phyloP scores from a whole-genome alignment of 2,888 invertebrate genomes.

The Junonia oenone region DNA sequence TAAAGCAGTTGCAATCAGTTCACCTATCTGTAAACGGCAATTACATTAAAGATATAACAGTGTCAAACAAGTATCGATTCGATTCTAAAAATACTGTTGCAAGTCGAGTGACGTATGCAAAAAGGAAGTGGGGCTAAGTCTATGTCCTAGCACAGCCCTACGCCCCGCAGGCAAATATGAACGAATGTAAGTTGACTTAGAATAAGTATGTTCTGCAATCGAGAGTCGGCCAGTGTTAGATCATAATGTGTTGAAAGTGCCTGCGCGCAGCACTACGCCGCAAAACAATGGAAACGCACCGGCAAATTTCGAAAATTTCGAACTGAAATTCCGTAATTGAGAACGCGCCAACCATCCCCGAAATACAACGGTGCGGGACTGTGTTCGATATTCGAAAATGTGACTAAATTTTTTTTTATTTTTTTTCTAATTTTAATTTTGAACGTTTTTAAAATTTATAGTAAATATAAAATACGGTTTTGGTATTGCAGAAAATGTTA shows the following conservation, averaged over 20 bases:
- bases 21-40: constrained; percentile 1
- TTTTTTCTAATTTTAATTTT: background rate
- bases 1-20: background rate
- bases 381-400: constrained; percentile 42
- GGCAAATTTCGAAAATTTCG: constrained; percentile 42
- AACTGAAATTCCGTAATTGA: constrained; percentile 34
- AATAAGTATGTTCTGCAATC: constrained; percentile 80
- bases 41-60: constrained; percentile 7
- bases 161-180: constrained; percentile 78
- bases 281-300: constrained; percentile 62
- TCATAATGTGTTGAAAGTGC: constrained; percentile 79
- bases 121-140: constrained; percentile 32
- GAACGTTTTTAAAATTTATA: background rate
- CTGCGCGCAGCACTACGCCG: constrained; percentile 64
- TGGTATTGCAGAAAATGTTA: constrained; percentile 38
- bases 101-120: constrained; percentile 20
- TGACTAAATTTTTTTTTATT: constrained; percentile 36
- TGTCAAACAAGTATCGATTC: constrained; percentile 14
- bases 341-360: constrained; percentile 38
- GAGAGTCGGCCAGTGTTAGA: constrained; percentile 77
- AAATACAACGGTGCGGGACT: constrained; percentile 15
- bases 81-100: constrained; percentile 24
- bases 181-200: constrained; percentile 81
- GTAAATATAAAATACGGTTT: constrained; percentile 11
- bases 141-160: constrained; percentile 70